Percentiles rank a stretch among this genome's conserved stretches.
Conservation (phyloP, 1,140 invertebrate species). For the Telenomus remus region DNA sequence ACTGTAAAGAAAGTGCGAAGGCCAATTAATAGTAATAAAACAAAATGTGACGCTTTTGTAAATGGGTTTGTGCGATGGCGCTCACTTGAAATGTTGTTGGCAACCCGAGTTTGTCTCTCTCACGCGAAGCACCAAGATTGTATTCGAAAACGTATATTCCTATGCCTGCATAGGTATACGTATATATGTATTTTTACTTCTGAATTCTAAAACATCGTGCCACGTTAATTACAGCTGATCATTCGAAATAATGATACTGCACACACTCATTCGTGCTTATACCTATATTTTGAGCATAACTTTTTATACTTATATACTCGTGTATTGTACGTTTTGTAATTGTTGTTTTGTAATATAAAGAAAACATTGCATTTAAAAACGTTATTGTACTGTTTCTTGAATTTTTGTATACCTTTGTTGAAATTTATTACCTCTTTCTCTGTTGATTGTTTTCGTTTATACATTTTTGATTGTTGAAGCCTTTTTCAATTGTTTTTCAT, state of each 20-base stretch:
- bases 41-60: neutral
- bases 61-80: neutral
- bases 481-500: neutral
- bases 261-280: slow-evolving; percentile 58
- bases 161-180: slow-evolving; percentile 50
- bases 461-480: too few species aligned
- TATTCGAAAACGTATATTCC: slow-evolving; percentile 55
- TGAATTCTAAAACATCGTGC: slow-evolving; percentile 59
- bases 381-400: too few species aligned
- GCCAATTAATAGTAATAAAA: neutral
- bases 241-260: slow-evolving; percentile 53
- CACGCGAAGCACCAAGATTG: slow-evolving; percentile 44
- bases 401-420: too few species aligned
- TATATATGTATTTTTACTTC: slow-evolving; percentile 54
- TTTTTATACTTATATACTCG: slow-evolving; percentile 60
- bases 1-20: slow-evolving; percentile 25
- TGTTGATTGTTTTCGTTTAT: too few species aligned
- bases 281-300: slow-evolving; percentile 56
- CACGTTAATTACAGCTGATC: slow-evolving; percentile 51
- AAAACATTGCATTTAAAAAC: slow-evolving; percentile 47
- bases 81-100: slow-evolving; percentile 17
- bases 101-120: slow-evolving; percentile 16
- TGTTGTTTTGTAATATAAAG: slow-evolving; percentile 59
- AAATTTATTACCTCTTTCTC: too few species aligned
- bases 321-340: slow-evolving; percentile 60